A percentile compares a stretch with the other conserved stretches of the same genome.
Conservation (phyloP, 2,797 vertebrate species). For the Anabacerthia variegaticeps region DNA sequence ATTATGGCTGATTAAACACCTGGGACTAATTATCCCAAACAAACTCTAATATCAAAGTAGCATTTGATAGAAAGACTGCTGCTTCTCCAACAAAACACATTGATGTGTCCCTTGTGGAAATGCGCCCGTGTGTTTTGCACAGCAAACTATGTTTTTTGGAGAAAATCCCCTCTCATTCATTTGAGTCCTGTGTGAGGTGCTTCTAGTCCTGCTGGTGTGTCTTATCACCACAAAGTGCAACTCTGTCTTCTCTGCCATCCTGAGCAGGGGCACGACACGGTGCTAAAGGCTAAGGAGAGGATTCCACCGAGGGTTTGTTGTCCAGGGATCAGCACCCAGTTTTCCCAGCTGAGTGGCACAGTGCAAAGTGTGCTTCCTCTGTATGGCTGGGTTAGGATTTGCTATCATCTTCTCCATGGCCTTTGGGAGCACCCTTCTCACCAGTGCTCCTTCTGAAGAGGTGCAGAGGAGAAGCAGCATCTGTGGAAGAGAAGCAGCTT, state of each 20-base stretch:
- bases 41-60: not conserved
- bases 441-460: not conserved
- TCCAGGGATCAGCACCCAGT: not conserved
- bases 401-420: not conserved
- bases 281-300: not conserved
- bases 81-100: not conserved
- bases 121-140: not conserved
- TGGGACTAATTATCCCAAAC: constrained; percentile 38
- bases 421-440: not conserved
- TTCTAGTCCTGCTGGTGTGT: not conserved
- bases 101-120: not conserved
- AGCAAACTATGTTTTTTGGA: not conserved
- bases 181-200: not conserved
- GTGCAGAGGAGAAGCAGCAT: not conserved
- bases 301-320: not conserved
- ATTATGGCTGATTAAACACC: constrained; percentile 45
- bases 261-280: not conserved
- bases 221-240: not conserved
- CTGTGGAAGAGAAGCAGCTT: not conserved
- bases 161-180: not conserved
- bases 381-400: not conserved
- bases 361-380: not conserved
- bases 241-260: not conserved
- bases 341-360: not conserved
- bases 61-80: not conserved